Evolutionary conservation across 1,140 invertebrate species (phyloP), one percentile per base, ranked within the genome.

Genomic region (Diorhabda sublineata): DNA sequence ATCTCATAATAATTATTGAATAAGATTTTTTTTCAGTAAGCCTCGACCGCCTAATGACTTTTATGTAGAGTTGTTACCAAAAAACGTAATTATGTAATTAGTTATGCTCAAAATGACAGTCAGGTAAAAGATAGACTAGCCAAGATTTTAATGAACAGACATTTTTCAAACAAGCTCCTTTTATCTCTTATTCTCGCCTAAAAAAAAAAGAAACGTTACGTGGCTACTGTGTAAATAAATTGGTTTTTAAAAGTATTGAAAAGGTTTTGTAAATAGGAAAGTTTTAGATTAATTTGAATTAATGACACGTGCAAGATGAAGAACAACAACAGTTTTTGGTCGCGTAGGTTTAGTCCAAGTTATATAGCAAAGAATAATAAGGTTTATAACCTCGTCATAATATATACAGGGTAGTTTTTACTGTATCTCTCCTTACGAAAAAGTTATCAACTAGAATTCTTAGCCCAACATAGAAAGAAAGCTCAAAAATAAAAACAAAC

Each of bases 11-110:
- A 74, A 76, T 74, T 75, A 73, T 74, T 71, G 69, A 72, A 71
- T 74, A 73, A 72, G 65, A 68, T 58, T 67, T 73, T 74, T 74
- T 71, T 73, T 71, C 67, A 45, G 58, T 59, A 62, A 59, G 68
- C 67, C 42, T 41, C 62, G 42, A 47, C 58, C 52, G 58, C 64
- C 70, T 76, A 76, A 76, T 76, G 74, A 74, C 68, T 72, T 26
- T 26, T 26, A 26, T 26, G 71, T 74, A 71, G 68, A 72, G 58
- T 70, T 70, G 59, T 58, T 62, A 68, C 68, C 68, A 75, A 79
- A 77, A 78, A 77, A 75, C 72, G 65, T 77, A 79, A 79, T 79
- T 79, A 77, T 79, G 73, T 76, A 79, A 79, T 79, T 79, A 79
- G 76, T 75, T 77, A 79, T 79, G 76, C 75, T 77, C 75, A 75